Evolutionary conservation across 2,113 vertebrate species (phyloP), one percentile per base, ranked within the genome.

Genomic region (Pseudorectes ferrugineus): DNA sequence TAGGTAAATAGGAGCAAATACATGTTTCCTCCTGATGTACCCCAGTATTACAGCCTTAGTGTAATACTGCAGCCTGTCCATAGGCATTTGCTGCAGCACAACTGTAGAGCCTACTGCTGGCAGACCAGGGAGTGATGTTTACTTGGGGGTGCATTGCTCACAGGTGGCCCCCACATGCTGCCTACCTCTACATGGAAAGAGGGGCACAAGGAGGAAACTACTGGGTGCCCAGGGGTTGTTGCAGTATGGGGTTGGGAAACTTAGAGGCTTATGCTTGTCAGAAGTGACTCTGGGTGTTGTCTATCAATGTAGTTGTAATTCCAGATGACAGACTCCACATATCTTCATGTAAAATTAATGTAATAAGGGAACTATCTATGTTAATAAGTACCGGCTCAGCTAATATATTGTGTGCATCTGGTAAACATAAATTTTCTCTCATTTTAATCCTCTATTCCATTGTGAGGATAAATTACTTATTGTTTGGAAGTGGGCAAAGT

Each of bases 161-260:
- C 71, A 26, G 18, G 26, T 17, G 33, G 14, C 23, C 19, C 48
- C 18, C 1, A 2, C 19, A 20, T 2, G 0, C 23, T 40, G 6
- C 8, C 9, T 21, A 2, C 31, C 31, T 49, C 28, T 48, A 0
- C 21, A 3, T 6, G 21, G 68, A 80, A 68, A 82, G 36, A 49
- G 23, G 22, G 38, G 25, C 11, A 9, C 5, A 33, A 42, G n/a
- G 26, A 55, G 31, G 78, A 65, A 33, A 36, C 23, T 55, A 3
- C 31, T 22, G 36, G 24, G 7, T 61, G n/a, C 71, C 57, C 31
- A 48, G 25, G 24, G 31, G 36, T 85, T 79, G 12, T 28, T 85
- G 46, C 43, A 76, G 22, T 6, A 7, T 11, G 35, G 25, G 45
- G 8, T 3, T 61, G n/a, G 40, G 52, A 72, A 62, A 40, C 36